A percentile compares a stretch with the other conserved stretches of the same genome.
phyloP scores from a whole-genome alignment of 2,113 vertebrate species.

The Sylvia atricapilla region DNA sequence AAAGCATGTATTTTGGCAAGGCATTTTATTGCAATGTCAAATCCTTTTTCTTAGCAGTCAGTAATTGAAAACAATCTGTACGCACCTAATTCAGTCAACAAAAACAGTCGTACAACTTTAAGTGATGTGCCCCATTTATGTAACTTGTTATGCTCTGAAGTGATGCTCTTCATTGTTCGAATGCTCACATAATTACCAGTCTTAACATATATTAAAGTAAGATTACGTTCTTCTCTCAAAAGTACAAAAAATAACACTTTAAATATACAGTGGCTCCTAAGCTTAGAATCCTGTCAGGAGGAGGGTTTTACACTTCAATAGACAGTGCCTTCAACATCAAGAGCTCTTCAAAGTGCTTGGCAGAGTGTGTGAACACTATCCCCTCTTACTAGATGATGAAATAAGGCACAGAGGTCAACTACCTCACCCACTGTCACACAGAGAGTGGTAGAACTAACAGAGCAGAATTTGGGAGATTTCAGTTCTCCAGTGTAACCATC shows the following conservation, averaged over 20 bases:
- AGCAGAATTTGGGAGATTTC: background rate
- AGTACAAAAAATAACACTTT: constrained; percentile 45
- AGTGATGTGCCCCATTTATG: background rate
- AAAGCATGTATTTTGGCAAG: background rate
- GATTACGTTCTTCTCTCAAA: background rate
- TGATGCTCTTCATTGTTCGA: background rate
- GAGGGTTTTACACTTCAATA: background rate
- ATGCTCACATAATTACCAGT: background rate
- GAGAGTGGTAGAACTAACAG: background rate
- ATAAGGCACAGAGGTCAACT: constrained; percentile 57
- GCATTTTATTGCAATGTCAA: background rate
- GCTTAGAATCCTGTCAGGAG: background rate
- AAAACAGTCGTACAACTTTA: constrained; percentile 3
- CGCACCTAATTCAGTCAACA: background rate
- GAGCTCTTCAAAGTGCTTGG: constrained; percentile 47
- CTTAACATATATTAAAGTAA: constrained; percentile 6
- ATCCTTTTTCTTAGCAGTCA: background rate
- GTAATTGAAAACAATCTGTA: constrained; percentile 7
- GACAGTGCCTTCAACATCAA: constrained; percentile 8
- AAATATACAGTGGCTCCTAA: constrained; percentile 16
- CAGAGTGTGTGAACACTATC: background rate
- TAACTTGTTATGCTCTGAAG: background rate
- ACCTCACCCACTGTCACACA: background rate
- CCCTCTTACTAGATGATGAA: background rate
- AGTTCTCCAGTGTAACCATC: background rate